phyloP scores from a whole-genome alignment of 2,113 vertebrate species.

The Coregonus clupeaformis region DNA sequence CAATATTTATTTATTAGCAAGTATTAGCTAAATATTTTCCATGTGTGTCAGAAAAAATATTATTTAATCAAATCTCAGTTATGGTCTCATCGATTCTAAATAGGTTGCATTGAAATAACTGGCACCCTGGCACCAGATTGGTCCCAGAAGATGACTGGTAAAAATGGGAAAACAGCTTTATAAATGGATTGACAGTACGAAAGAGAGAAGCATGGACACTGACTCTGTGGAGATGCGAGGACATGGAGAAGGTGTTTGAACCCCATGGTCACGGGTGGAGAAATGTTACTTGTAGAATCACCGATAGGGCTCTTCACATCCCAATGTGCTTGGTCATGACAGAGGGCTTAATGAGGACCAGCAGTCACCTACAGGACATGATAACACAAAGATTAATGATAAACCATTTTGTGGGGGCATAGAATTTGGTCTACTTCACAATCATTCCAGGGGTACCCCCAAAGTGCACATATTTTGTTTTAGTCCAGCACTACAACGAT shows the following conservation, averaged over 20 bases:
- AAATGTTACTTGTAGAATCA: neutral
- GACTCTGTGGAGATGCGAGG: conserved; percentile 55
- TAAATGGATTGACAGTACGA: neutral
- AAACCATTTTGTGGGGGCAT: too few species aligned
- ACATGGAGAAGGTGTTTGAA: conserved; percentile 50
- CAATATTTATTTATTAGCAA: neutral
- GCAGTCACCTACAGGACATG: conserved; percentile 43
- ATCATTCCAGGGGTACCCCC: neutral
- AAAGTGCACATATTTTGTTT: too few species aligned
- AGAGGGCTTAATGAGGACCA: conserved; percentile 43
- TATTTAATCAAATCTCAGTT: neutral
- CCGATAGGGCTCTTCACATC: conserved; percentile 50
- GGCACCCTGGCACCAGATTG: too few species aligned
- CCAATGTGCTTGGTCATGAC: conserved; percentile 38
- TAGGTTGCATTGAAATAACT: too few species aligned
- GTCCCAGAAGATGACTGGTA: too few species aligned
- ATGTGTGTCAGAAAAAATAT: neutral
- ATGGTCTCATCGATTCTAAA: too few species aligned
- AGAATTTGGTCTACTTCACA: neutral
- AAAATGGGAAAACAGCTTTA: neutral
- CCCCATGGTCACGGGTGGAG: neutral
- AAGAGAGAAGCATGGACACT: conserved; percentile 16
- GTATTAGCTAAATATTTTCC: neutral
- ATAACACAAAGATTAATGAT: too few species aligned
- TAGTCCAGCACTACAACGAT: too few species aligned